Evolutionary conservation across 2,797 vertebrate species (phyloP), one percentile per base, ranked within the genome.

Genomic region (Furcifer pardalis): DNA sequence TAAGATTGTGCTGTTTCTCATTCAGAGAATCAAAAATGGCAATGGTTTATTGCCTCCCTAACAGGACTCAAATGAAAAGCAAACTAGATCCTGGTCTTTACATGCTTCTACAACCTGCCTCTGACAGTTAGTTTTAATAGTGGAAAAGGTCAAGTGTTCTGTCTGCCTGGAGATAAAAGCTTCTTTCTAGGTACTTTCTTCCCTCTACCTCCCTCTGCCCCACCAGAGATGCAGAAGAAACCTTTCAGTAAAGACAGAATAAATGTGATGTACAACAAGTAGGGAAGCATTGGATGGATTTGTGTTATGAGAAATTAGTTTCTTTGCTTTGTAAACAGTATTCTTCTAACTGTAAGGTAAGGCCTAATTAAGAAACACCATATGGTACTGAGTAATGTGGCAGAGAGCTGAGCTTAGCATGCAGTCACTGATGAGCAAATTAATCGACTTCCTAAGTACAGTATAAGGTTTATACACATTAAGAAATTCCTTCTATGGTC

Each of bases 311-410:
- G 79, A 19, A 91, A 85, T 75, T 60, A 2, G 0, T 84, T 89
- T 86, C 89, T 71, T 72, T 83, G 0, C 84, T 88, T 69, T 52
- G 75, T 85, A 82, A 73, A 86, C 74, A 83, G 27, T 66, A 85
- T 75, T 87, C 44, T 79, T 90, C 75, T 85, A 83, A 86, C 44
- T 21, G 88, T 89, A 88, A 60, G 85, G 71, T 81, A 78, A 82
- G 13, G 87, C 37, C 23, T 68, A 84, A 82, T 88, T 91, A 90
- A 79, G 30, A 87, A 59, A 69, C 32, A 13, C 60, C 42, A 87
- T 59, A 66, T 9, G 27, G 37, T 35, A 86, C 69, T 87, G 13
- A 71, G 56, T 83, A 65, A 88, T 88, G 25, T 32, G 40, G 4
- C 82, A 86, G 12, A 3, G 4, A 49, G 13, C 5, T 72, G 84